These are phyloP conservation scores for Drosophila ambigua DNA, from an alignment of 1,140 invertebrate species.

Conservation along the genomic window DNA sequence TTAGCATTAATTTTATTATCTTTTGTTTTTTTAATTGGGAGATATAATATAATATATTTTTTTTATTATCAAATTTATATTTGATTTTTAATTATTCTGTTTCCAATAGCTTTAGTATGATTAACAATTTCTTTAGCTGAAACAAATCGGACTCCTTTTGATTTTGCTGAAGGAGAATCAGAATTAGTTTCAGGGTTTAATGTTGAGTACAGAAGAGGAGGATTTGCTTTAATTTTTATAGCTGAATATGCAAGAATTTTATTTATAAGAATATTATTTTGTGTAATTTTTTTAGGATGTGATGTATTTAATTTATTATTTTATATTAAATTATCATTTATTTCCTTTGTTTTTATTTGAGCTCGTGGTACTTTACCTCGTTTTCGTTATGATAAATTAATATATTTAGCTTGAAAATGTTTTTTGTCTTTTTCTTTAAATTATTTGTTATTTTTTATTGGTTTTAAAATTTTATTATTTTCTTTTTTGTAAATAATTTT, in stretches of 20 bases:
- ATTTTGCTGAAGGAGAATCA: too few relatives aligned
- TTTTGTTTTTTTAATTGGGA: conserved; percentile 65
- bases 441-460: conserved; percentile 56
- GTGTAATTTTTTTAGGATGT: too few relatives aligned
- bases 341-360: conserved; percentile 85
- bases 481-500: conserved; percentile 61
- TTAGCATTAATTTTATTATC: conserved; percentile 65
- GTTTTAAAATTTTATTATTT: conserved; percentile 66
- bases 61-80: conserved; percentile 83
- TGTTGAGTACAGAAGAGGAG: too few relatives aligned
- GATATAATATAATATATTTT: conserved; percentile 51
- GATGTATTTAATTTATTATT: too few relatives aligned
- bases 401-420: conserved; percentile 82
- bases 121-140: conserved; percentile 87
- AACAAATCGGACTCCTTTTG: conserved; percentile 84
- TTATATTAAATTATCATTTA: too few relatives aligned
- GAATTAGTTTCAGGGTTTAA: too few relatives aligned
- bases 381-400: conserved; percentile 80
- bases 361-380: conserved; percentile 50
- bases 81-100: conserved; percentile 85
- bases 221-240: too few relatives aligned
- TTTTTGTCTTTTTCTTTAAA: conserved; percentile 77
- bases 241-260: too few relatives aligned
- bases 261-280: too few relatives aligned
- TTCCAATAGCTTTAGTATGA: conserved; percentile 85